Evolutionary conservation across 2,113 vertebrate genomes (phyloP), one percentile per base, ranked within the genome.

Genomic region (Argyrosomus japonicus): DNA sequence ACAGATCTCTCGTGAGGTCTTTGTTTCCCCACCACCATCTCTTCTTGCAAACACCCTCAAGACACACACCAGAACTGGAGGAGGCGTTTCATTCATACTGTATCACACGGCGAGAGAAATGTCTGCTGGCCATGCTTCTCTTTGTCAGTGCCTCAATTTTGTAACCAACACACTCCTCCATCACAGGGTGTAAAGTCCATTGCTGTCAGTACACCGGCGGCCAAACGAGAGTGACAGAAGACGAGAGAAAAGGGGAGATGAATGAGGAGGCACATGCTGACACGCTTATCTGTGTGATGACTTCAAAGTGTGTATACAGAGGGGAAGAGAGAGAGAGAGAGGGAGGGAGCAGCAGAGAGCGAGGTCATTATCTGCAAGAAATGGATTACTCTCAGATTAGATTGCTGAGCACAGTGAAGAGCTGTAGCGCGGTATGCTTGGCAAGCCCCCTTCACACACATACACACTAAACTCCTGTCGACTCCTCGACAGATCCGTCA

Each of bases 321-420:
- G 83, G 82, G 75, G 58, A 63, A 68, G 65, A 70, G 65, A n/a
- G 61, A 29, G 32, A 54, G 62, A 77, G 78, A 58, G 77, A 40
- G 68, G 48, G 70, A 64, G 64, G 4, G 69, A 53, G 75, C 27
- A 25, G 53, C 58, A 81, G 82, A 81, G 87, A 79, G 91, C 19
- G 67, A 68, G 91, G 91, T 93, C 92, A 93, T 95, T 95, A 95
- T 94, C 88, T 92, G 85, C 71, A 75, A 94, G 92, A 94, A 94
- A 95, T 94, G 93, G 94, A 95, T 95, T 94, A 94, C 93, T 91
- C 89, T 92, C 82, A 94, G 93, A 95, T 95, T 93, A 94, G 92
- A 94, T 91, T 92, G 91, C 87, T 87, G 89, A 89, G 90, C 83
- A 76, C 87, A 82, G 89, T 82, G 88, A 86, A 87, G 92, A 81